Evolutionary conservation across 2,113 vertebrate genomes (phyloP), one percentile per base, ranked within the genome.

Genomic region (Takifugu bimaculatus): DNA sequence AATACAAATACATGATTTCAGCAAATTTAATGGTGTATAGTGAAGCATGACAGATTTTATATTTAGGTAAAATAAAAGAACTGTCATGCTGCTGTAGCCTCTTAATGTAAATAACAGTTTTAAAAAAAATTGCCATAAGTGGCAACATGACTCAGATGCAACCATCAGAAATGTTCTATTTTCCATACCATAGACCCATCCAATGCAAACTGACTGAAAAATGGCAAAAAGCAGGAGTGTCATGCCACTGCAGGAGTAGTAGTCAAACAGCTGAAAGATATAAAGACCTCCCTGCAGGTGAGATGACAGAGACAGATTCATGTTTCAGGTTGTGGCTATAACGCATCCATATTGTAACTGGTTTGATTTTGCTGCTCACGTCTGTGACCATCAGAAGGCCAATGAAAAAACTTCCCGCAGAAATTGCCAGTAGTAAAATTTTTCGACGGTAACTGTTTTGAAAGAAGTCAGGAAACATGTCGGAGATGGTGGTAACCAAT

Each of bases 231-330:
- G 85, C 60, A 97, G 87, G 15, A 98, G 86, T 43, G 93, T 94
- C 0, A 78, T 93, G 50, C 96, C 96, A 1, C 94, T 98, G 77
- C 91, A 94, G 29, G 94, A 94, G 0, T 98, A 97, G 78, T 95
- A 94, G 83, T 98, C 96, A 80, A 97, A 97, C 54, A 99, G 84
- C 85, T 94, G 95, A 85, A 98, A 99, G 77, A 98, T 72, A 65
- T 98, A 99, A 85, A 99, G 94, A 11, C 96, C 96, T 3, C 96
- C 96, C 96, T 98, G 47, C 15, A 73, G 68, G 50, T 1, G 56
- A 43, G 13, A 42, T 54, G 26, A 74, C 26, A 54, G 6, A 66
- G 13, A 44, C 4, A 49, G 48, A 35, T 35, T 35, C 5, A 35
- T 2, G 4, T 35, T 35, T 35, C 4, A 6, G 32, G 32, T 7